These are phyloP conservation scores for Agapornis roseicollis DNA, from an alignment of 2,113 vertebrate species.

Conservation along the genomic window DNA sequence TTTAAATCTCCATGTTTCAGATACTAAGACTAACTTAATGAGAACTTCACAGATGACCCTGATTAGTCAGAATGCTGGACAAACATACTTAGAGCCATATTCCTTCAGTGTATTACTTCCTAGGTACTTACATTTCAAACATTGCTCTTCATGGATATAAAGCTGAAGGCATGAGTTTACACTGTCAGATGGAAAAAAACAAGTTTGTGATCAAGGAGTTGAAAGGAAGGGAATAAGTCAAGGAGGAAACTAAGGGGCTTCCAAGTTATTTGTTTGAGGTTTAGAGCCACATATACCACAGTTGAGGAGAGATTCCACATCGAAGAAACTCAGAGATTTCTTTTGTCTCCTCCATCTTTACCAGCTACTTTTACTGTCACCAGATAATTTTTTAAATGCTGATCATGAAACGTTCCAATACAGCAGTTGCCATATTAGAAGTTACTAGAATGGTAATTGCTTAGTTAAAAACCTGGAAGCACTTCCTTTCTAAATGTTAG, in stretches of 20 bases:
- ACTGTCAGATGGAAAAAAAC: neutral
- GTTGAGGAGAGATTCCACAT: neutral
- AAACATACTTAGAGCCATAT: neutral
- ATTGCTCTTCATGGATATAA: neutral
- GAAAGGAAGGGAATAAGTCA: neutral
- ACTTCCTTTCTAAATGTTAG: neutral
- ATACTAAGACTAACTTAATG: constrained; percentile 14
- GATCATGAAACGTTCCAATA: neutral
- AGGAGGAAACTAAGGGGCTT: neutral
- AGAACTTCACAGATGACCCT: constrained; percentile 21
- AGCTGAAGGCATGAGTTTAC: neutral
- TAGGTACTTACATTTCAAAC: neutral
- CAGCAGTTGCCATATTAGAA: neutral
- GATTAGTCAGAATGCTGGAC: constrained; percentile 3
- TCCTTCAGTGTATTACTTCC: neutral
- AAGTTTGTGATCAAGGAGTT: neutral
- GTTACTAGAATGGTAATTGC: neutral
- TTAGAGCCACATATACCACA: neutral
- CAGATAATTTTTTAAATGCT: neutral
- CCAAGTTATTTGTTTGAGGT: neutral
- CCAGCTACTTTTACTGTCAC: neutral
- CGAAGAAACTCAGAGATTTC: neutral
- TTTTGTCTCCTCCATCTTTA: neutral
- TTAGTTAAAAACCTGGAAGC: neutral
- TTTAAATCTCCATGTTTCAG: constrained; percentile 25